Evolutionary conservation across 2,797 vertebrate genomes (phyloP).

Genomic region (Gallinago stenura): DNA sequence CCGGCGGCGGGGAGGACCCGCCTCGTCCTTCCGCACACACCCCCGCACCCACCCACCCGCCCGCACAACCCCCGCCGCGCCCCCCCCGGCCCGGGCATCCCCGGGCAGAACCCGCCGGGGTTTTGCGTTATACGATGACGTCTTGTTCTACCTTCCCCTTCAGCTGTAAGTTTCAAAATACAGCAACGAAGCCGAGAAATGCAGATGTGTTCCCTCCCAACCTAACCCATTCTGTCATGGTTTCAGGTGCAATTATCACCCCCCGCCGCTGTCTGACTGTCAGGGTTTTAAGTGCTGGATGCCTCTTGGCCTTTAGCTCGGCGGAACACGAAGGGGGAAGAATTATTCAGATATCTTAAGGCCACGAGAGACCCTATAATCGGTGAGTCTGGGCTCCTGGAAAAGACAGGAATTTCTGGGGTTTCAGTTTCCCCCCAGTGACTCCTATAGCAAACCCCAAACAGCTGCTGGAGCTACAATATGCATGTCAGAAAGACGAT

Average conservation of each 20-base stretch:
- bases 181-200: accelerated
- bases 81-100: not conserved
- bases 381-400: not conserved
- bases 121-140: not conserved
- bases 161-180: accelerated
- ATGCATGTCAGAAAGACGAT: accelerated
- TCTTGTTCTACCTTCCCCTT: accelerated
- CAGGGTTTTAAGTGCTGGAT: not conserved
- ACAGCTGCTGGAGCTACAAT: not conserved
- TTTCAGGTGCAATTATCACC: not conserved
- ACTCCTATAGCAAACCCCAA: not conserved
- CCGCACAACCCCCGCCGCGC: too few relatives aligned
- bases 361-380: not conserved
- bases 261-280: accelerated
- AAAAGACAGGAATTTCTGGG: not conserved
- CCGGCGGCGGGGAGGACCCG: not conserved
- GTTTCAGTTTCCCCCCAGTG: not conserved
- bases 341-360: not conserved
- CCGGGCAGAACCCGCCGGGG: accelerated
- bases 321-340: not conserved
- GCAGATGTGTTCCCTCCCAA: not conserved
- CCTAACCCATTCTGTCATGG: too few relatives aligned
- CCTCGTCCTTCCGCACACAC: not conserved
- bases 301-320: not conserved
- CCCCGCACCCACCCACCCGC: not conserved